Base-by-base conservation (phyloP, 2,113 vertebrate species). In the Oryzias celebensis region DNA sequence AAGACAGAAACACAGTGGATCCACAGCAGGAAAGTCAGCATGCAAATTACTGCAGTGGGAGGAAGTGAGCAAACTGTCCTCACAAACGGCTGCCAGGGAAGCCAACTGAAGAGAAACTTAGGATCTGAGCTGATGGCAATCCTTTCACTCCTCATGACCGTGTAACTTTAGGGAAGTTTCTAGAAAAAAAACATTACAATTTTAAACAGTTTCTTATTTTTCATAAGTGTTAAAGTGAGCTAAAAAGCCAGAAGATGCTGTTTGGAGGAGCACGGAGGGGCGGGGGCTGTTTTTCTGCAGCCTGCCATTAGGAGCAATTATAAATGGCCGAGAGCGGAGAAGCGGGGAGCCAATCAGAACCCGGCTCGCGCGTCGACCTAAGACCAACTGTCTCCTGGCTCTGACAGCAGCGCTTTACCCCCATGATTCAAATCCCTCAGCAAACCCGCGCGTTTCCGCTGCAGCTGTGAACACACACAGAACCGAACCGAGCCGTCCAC, bases 351-450 rank as follows among this genome's bases (percentile, higher is more conserved):
- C 96, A 98, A 98, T 98, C 96, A 98, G 95, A 96, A 95, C 93
- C 92, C 94, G 93, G 94, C 94, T 95, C 92, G 95, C 94, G 94
- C 96, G 96, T 97, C 96, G 96, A 96, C 96, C 94, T 93, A 95
- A 98, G 95, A 98, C 95, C 96, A 98, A 96, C 96, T 96, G 96
- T 97, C 96, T 98, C 94, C 93, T 97, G 95, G 92, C 95, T 97
- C 94, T 98, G 95, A 98, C 96, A 97, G 95, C 94, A 97, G 94
- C 93, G 94, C 96, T 96, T 97, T 98, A 98, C 96, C 96, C 97
- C 96, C 96, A 97, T 96, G 97, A 98, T 98, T 98, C 96, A 98
- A 98, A 98, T 97, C 94, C 96, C 96, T 94, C 93, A 96, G 94
- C 95, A 92, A 93, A 95, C 93, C 94, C 90, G 94, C 93, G 93